phyloP scores from a whole-genome alignment of 2,797 vertebrate species.

The Syndactyla subalaris region DNA sequence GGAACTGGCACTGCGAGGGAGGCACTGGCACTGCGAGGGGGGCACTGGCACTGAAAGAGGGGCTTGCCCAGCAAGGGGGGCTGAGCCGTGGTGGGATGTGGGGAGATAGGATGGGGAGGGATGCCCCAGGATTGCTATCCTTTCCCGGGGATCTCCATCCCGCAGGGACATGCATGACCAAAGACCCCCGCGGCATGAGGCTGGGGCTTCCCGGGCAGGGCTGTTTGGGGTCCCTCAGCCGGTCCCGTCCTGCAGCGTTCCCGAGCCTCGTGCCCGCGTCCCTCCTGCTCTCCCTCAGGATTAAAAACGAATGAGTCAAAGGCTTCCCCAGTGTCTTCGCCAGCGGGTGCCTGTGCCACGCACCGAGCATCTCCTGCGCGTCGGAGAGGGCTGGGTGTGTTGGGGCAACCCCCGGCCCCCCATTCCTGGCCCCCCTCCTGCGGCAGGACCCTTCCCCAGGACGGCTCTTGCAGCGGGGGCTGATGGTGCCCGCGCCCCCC shows the following conservation, averaged over 20 bases:
- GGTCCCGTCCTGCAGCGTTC: fast-evolving
- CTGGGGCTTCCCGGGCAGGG: background rate
- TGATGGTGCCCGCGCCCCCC: background rate
- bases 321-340: background rate
- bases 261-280: fast-evolving
- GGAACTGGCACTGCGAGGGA: too few species aligned
- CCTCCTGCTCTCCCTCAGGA: background rate
- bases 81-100: fast-evolving
- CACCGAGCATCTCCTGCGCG: background rate
- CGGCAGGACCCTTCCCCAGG: background rate
- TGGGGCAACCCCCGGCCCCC: background rate
- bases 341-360: fast-evolving
- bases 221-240: fast-evolving
- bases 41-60: background rate
- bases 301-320: background rate
- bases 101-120: background rate
- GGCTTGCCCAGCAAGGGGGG: background rate
- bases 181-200: background rate
- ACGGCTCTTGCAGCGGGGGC: fast-evolving
- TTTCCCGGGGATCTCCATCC: fast-evolving
- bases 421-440: background rate
- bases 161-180: fast-evolving
- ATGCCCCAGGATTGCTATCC: background rate
- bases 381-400: background rate
- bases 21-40: too few species aligned